phyloP scores from a whole-genome alignment of 2,797 vertebrate species.

The Thamnophis elegans region DNA sequence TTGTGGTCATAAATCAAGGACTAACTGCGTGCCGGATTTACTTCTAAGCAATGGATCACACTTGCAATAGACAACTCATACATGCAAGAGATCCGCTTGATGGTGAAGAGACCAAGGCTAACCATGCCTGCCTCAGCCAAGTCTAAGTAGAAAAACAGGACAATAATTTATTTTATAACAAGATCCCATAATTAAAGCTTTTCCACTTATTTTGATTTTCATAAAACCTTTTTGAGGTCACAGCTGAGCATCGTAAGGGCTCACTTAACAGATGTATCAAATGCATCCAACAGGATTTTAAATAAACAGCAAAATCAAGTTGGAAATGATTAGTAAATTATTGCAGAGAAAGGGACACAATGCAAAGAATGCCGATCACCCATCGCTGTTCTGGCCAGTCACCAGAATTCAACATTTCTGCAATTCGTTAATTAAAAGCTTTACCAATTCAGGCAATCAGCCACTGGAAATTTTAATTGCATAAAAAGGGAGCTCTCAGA shows the following conservation, averaged over 20 bases:
- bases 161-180: background rate
- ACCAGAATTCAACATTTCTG: accelerated
- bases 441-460: background rate
- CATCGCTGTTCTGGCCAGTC: background rate
- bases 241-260: background rate
- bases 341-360: background rate
- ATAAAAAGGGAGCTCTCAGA: background rate
- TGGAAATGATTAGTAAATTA: background rate
- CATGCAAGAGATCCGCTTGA: background rate
- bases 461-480: background rate
- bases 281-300: background rate
- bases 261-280: background rate
- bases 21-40: background rate
- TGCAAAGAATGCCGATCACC: accelerated
- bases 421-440: background rate
- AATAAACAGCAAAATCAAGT: background rate
- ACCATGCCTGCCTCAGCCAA: background rate
- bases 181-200: background rate
- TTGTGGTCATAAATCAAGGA: background rate
- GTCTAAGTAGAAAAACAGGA: background rate
- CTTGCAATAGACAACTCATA: background rate
- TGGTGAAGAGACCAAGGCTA: background rate
- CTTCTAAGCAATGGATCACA: background rate
- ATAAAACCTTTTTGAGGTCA: background rate
- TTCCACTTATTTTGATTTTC: background rate